Conservation (phyloP, 2,113 vertebrate species). For the Ptilorrhoa leucosticta region DNA sequence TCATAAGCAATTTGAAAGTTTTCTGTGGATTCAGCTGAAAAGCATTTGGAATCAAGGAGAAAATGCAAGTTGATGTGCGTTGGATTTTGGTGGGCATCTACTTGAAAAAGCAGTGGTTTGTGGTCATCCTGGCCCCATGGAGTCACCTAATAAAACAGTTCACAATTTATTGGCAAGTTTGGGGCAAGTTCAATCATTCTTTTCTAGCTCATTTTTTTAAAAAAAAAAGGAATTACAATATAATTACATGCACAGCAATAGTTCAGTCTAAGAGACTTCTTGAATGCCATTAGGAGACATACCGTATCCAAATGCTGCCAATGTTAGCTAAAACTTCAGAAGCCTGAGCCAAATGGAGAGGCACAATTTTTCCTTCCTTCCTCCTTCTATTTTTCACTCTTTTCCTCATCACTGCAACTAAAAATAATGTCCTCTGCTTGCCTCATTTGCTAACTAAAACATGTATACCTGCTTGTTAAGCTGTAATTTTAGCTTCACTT, state of each 20-base stretch:
- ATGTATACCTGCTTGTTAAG: slow-evolving; percentile 39
- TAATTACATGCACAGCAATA: not conserved
- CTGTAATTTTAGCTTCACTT: slow-evolving; percentile 51
- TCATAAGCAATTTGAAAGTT: not conserved
- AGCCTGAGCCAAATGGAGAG: not conserved
- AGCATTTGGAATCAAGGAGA: not conserved
- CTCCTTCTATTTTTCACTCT: slow-evolving; percentile 37
- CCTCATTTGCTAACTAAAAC: slow-evolving; percentile 40
- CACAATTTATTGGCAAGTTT: not conserved
- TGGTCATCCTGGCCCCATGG: not conserved
- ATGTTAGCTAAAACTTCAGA: slow-evolving; percentile 3
- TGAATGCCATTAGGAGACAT: not conserved
- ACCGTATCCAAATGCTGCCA: not conserved
- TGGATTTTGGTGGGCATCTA: not conserved
- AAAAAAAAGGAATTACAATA: not conserved
- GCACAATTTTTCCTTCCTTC: slow-evolving; percentile 26
- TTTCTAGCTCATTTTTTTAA: not conserved
- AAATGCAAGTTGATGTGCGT: not conserved
- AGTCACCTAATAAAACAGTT: not conserved
- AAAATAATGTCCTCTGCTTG: slow-evolving; percentile 28
- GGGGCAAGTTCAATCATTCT: not conserved
- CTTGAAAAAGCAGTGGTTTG: not conserved
- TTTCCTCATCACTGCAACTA: slow-evolving; percentile 20
- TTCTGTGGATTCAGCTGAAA: not conserved
- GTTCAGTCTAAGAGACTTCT: not conserved